Evolutionary conservation across 1,140 invertebrate genomes (phyloP).

Genomic region (Drosophila truncata): DNA sequence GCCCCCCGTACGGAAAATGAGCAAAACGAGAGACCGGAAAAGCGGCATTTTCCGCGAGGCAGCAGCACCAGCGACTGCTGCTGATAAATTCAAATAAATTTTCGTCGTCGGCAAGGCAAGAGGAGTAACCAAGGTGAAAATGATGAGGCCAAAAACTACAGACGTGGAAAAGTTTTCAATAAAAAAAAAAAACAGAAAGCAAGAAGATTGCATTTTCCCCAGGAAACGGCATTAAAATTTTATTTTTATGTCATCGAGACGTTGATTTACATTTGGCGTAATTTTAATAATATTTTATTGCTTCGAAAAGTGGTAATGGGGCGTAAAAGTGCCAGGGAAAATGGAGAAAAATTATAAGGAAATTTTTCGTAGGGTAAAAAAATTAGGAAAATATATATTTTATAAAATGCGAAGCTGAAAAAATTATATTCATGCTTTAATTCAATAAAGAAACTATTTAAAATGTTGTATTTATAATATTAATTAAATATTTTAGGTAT

Average conservation of each 20-base stretch:
- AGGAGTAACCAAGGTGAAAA: conserved; percentile 84
- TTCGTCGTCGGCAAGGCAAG: conserved; percentile 8
- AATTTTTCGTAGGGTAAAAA: background rate
- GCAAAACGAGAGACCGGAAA: conserved; percentile 29
- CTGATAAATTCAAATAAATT: conserved; percentile 82
- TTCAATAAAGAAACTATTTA: background rate
- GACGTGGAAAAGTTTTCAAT: conserved; percentile 75
- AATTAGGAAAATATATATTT: background rate
- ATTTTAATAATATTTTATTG: conserved; percentile 85
- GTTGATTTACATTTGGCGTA: conserved; percentile 82
- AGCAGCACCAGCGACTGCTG: conserved; percentile 50
- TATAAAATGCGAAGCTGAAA: background rate
- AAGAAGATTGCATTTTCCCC: conserved; percentile 15
- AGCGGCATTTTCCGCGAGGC: conserved; percentile 4
- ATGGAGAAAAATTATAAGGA: no score
- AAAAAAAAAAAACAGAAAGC: conserved; percentile 33
- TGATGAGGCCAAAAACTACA: conserved; percentile 56
- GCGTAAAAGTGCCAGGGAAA: conserved; percentile 61
- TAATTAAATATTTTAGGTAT: no score
- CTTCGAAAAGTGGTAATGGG: conserved; percentile 76
- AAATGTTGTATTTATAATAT: background rate
- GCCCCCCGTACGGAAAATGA: conserved; percentile 62
- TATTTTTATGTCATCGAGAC: conserved; percentile 85
- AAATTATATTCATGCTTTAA: background rate
- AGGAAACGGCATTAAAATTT: conserved; percentile 79